Evolutionary conservation across 1,140 invertebrate genomes (phyloP), one percentile per base, ranked within the genome.

Genomic region (Himalopsyche phryganea): DNA sequence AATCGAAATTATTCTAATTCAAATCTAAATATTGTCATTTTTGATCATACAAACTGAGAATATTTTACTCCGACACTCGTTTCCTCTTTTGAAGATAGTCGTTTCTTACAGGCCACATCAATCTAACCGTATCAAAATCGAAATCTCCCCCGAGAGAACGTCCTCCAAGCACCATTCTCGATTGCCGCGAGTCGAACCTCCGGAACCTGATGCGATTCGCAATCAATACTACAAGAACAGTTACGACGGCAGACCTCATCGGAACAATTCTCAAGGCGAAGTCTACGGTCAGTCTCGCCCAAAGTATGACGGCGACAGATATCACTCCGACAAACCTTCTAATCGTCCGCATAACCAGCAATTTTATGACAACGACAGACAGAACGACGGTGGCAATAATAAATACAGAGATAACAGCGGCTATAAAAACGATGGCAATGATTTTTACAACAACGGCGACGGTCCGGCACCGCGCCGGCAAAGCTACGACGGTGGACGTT

Each of bases 401-500:
- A 35, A 35, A 7, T 44, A 53, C 10, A 1, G 28, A 20, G 41
- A 44, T 33, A 53, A 14, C 41, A 45, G 51, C 9, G 28, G 35
- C 7, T 11, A 11, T 23, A n/a, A 33, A 10, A 20, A 28, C 7
- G 35, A 54, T 15, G 18, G 17, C 1, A 45, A 13, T 15, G 42
- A 54, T 18, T 41, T 45, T 19, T 10, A 32, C 10, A 23, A n/a
- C 1, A 23, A 54, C 11, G 41, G 51, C n/a, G 36, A 52, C 13
- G 40, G 32, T 52, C n/a, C n/a, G n/a, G 44, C 23, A 14, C 32
- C 32, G 44, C 32, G 51, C 13, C 15, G 23, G 15, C 32, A 18
- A 18, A 54, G 46, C 36, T 46, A 35, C 14, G 28, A 45, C 9
- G 15, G n/a, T 35, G 41, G 46, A 17, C 44, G 17, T 10, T 54